phyloP scores from a whole-genome alignment of 2,888 invertebrate species.

The Strigamia maritima region DNA sequence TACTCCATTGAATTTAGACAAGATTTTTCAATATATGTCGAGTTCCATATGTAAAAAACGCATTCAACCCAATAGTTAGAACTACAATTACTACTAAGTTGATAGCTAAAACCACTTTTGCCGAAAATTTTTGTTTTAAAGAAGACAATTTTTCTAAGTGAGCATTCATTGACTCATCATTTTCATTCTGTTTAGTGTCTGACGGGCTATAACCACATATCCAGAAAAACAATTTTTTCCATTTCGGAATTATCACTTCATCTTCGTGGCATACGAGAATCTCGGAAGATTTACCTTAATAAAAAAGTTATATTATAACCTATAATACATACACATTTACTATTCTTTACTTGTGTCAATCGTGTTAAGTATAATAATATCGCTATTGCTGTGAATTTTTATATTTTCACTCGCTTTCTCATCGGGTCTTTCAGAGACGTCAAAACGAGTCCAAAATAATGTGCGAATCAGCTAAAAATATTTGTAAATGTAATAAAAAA shows the following conservation, averaged over 20 bases:
- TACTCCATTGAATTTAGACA: background rate
- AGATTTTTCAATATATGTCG: background rate
- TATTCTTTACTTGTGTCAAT: background rate
- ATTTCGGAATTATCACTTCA: background rate
- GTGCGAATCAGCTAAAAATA: slow-evolving; percentile 33
- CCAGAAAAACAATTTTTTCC: slow-evolving; percentile 35
- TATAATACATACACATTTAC: background rate
- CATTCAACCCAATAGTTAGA: background rate
- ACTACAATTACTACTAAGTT: slow-evolving; percentile 45
- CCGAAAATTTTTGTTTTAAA: background rate
- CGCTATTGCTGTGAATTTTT: background rate
- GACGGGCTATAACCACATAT: slow-evolving; percentile 17
- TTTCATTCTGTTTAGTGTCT: background rate
- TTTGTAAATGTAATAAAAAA: background rate
- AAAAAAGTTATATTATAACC: background rate
- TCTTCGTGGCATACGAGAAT: background rate
- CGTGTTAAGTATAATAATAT: background rate
- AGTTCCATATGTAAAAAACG: background rate
- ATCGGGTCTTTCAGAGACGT: slow-evolving; percentile 3
- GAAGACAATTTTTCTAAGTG: slow-evolving; percentile 25
- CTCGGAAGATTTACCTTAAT: background rate
- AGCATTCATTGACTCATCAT: slow-evolving; percentile 8
- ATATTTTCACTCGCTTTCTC: background rate
- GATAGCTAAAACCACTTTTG: slow-evolving; percentile 42
- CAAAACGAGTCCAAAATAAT: slow-evolving; percentile 29